These are phyloP conservation scores for Zoanthus sociatus DNA, from an alignment of 92 coral and sea anemone species.

Conservation along the genomic window DNA sequence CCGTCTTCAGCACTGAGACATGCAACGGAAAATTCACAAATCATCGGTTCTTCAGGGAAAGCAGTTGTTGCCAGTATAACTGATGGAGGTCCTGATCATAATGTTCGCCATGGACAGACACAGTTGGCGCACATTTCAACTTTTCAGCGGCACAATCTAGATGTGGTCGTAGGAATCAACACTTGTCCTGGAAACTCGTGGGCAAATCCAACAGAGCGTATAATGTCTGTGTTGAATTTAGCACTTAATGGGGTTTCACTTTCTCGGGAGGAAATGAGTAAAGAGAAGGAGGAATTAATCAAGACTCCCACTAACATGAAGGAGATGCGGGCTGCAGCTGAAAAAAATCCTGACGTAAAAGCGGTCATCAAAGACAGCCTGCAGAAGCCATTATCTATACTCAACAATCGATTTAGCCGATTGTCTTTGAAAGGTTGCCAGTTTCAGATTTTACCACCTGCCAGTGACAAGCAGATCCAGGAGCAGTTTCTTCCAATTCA, in stretches of 20 bases:
- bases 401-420: slow-evolving; percentile 49
- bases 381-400: slow-evolving; percentile 25
- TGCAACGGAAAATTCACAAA: slow-evolving; percentile 50
- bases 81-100: slow-evolving; percentile 61
- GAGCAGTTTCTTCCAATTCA: too few species aligned
- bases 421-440: not conserved
- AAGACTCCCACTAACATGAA: slow-evolving; percentile 48
- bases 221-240: slow-evolving; percentile 59
- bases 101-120: slow-evolving; percentile 23
- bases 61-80: not conserved
- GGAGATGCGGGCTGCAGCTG: slow-evolving; percentile 35
- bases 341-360: slow-evolving; percentile 31
- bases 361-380: slow-evolving; percentile 37
- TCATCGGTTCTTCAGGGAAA: not conserved
- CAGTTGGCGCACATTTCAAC: slow-evolving; percentile 54
- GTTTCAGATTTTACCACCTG: too few species aligned
- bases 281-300: slow-evolving; percentile 44
- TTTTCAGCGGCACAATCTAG: slow-evolving; percentile 41
- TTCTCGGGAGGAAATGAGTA: slow-evolving; percentile 39
- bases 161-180: slow-evolving; percentile 48
- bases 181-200: slow-evolving; percentile 51
- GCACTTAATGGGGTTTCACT: slow-evolving; percentile 59
- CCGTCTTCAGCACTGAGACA: slow-evolving; percentile 48
- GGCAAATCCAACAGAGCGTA: slow-evolving; percentile 63
- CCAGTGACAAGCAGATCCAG: too few species aligned